phyloP scores from a whole-genome alignment of 2,113 vertebrate genomes.

The Myrmecophaga tridactyla region DNA sequence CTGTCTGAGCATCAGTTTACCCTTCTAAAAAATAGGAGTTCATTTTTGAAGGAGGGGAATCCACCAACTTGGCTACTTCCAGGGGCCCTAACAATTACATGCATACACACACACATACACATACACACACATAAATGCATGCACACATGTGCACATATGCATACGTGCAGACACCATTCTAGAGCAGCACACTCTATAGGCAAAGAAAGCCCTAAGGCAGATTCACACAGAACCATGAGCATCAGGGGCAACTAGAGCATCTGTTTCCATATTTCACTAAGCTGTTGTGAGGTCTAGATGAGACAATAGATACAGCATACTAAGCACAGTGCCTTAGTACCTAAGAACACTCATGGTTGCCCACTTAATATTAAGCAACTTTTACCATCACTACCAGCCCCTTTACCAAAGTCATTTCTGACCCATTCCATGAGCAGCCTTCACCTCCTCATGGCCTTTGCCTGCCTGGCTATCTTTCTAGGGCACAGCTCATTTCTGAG shows the following conservation, averaged over 20 bases:
- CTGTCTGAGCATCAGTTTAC: not conserved
- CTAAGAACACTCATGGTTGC: not conserved
- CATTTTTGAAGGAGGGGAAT: not conserved
- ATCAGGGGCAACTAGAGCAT: accelerated
- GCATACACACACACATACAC: not conserved
- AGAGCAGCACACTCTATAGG: accelerated
- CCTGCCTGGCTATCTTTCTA: not conserved
- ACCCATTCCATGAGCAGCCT: not conserved
- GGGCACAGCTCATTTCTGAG: not conserved
- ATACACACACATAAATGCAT: not conserved
- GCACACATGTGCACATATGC: not conserved
- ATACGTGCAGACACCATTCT: not conserved
- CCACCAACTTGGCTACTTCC: not conserved
- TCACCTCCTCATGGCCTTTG: not conserved
- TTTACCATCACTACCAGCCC: too few species aligned
- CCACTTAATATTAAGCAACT: not conserved
- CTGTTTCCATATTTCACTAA: not conserved
- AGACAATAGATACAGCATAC: not conserved
- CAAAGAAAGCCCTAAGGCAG: not conserved
- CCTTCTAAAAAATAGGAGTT: not conserved
- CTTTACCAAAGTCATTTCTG: not conserved
- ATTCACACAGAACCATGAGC: not conserved
- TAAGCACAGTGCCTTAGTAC: not conserved
- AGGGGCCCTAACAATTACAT: not conserved
- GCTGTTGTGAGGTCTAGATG: not conserved